Evolutionary conservation across 2,888 invertebrate genomes (phyloP).

Genomic region (Furcula furcula): DNA sequence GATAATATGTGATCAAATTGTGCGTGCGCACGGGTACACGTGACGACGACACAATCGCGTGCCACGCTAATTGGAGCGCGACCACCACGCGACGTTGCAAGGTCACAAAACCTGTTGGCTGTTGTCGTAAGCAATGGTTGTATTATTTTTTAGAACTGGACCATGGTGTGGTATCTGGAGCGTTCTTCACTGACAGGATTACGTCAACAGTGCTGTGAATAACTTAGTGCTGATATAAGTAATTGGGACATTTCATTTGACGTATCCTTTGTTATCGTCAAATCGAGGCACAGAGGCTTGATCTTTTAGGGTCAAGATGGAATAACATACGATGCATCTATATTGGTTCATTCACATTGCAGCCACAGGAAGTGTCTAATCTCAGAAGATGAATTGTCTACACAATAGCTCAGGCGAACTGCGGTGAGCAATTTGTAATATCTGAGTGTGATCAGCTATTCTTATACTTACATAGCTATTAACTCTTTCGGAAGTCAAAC

Average conservation of each 20-base stretch:
- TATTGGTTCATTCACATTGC: slow-evolving; percentile 5
- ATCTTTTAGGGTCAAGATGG: too few relatives aligned
- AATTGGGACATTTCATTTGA: too few relatives aligned
- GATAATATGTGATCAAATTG: too few relatives aligned
- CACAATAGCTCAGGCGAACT: slow-evolving; percentile 17
- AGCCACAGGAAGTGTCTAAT: slow-evolving; percentile 8
- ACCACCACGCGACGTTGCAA: slow-evolving; percentile 46
- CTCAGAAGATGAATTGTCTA: slow-evolving; percentile 14
- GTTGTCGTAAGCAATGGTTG: not conserved
- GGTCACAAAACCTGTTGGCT: slow-evolving; percentile 27
- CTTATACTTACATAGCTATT: slow-evolving; percentile 48
- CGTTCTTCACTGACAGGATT: too few relatives aligned
- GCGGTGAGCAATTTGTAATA: slow-evolving; percentile 43
- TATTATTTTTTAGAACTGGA: not conserved
- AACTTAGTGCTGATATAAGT: too few relatives aligned
- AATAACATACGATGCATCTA: too few relatives aligned
- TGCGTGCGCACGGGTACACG: slow-evolving; percentile 42
- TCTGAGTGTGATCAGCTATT: slow-evolving; percentile 55
- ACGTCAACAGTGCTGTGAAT: too few relatives aligned
- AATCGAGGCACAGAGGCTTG: too few relatives aligned
- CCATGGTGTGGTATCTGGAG: not conserved
- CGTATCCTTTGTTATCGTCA: too few relatives aligned
- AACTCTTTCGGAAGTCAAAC: slow-evolving; percentile 42
- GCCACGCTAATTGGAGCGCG: slow-evolving; percentile 48
- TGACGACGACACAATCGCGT: slow-evolving; percentile 41